A percentile compares a stretch with the other conserved stretches of the same genome.
phyloP scores from a whole-genome alignment of 2,113 vertebrate species.

The Cnemophilus loriae region DNA sequence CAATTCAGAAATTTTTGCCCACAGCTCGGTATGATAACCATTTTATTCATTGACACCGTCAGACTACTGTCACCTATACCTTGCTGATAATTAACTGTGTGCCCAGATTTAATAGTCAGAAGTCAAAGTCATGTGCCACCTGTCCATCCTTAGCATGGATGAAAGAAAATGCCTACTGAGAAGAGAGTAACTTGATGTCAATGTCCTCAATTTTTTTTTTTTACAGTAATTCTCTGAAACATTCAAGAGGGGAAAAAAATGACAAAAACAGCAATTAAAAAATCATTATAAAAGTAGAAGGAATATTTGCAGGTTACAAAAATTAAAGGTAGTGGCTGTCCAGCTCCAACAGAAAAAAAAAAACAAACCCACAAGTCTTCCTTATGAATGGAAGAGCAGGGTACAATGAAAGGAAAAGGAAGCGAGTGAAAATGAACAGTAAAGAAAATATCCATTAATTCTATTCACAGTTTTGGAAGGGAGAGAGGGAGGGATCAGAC shows the following conservation, averaged over 20 bases:
- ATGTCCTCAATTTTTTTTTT: not conserved
- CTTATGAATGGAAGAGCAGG: not conserved
- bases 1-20: not conserved
- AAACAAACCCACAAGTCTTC: not conserved
- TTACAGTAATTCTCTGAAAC: not conserved
- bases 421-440: conserved; percentile 12
- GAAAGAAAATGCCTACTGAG: not conserved
- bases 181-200: not conserved
- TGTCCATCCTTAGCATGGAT: not conserved
- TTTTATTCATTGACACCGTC: not conserved
- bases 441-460: conserved; percentile 52
- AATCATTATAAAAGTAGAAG: not conserved
- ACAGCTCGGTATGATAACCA: accelerated
- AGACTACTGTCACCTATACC: not conserved
- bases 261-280: not conserved
- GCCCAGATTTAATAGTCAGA: not conserved
- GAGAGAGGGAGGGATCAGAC: not conserved
- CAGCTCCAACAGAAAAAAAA: not conserved
- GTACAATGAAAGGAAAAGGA: not conserved
- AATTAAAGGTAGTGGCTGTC: not conserved
- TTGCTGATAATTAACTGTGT: not conserved
- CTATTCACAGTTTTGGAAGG: not conserved
- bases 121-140: not conserved
- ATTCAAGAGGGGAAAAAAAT: not conserved
- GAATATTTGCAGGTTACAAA: not conserved